Evolutionary conservation across 2,888 invertebrate species (phyloP).

Genomic region (Adineta ricciae): DNA sequence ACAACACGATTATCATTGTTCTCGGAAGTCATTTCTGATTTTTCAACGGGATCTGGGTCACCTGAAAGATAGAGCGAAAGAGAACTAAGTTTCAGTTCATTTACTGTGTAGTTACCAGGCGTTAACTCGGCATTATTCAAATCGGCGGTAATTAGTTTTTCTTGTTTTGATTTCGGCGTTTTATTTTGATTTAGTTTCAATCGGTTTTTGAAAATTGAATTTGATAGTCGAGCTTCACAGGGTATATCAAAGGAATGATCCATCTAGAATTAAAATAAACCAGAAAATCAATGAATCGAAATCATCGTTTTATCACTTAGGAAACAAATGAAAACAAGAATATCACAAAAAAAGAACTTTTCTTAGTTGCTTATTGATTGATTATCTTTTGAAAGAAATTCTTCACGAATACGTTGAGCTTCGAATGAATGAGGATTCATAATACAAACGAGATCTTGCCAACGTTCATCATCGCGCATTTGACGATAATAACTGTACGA

Average conservation of each 20-base stretch:
- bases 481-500: slow-evolving; percentile 14
- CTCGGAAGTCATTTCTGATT: not conserved
- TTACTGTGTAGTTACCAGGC: not conserved
- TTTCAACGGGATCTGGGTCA: not conserved
- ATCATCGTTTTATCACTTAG: not conserved
- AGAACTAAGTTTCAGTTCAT: too few relatives aligned
- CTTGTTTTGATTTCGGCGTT: not conserved
- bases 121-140: not conserved
- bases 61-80: not conserved
- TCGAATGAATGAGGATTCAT: not conserved
- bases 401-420: not conserved
- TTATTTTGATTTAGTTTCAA: not conserved
- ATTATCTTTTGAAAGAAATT: not conserved
- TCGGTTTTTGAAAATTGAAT: not conserved
- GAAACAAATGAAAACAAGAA: not conserved
- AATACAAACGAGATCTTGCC: slow-evolving; percentile 18
- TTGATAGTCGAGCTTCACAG: not conserved
- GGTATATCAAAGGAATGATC: not conserved
- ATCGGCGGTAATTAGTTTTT: not conserved
- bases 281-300: not conserved
- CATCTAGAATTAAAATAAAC: not conserved
- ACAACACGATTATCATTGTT: not conserved
- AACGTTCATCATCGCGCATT: not conserved
- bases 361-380: not conserved
- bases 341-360: not conserved